Base-by-base conservation (phyloP, 2,888 invertebrate genomes). In the Antheraea yamamai region DNA sequence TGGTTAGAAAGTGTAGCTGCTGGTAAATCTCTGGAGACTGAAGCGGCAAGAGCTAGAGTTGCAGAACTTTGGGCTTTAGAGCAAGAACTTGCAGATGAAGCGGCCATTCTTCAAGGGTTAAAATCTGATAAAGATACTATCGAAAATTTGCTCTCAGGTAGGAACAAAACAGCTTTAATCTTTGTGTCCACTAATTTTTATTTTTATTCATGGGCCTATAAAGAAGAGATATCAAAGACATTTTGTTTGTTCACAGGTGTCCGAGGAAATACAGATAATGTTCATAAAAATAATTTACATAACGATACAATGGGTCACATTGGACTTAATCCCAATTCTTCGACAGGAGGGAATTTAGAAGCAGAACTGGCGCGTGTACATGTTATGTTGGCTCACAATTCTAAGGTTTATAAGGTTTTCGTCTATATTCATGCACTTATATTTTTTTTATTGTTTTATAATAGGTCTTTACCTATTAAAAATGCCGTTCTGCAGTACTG, bases 381-480 rank as follows among this genome's bases (percentile, higher is more conserved):
- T 90, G 96, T 97, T 78, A 96, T 98, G 93, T 93, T 98, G 85
- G 98, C 98, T 79, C 97, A 98, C 94, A 98, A 98, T 95, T 98
- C 98, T 84, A 98, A 98, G 97, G 98, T 98, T 96, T 95, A 94
- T 93, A 95, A 95, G 96, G 95, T 96, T 95, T 95, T 95, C 91
- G 95, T 95, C 95, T 96, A 95, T 95, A 95, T 90, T 80, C 86
- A 88, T 92, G 94, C 94, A 94, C 94, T 91, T 92, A 88, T 89
- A 86, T 87, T 88, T 87, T 89, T 88, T 85, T 85, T 81, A 23
- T 8, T 2, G 16, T 66, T 26, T 66, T 14, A 6, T n/a, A n/a
- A n/a, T n/a, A n/a, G n/a, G n/a, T n/a, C n/a, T n/a, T n/a, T n/a
- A n/a, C n/a, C n/a, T n/a, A n/a, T n/a, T n/a, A n/a, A n/a, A n/a